Conservation (phyloP, 2,113 vertebrate species). For the Hippocampus guttulatus region DNA sequence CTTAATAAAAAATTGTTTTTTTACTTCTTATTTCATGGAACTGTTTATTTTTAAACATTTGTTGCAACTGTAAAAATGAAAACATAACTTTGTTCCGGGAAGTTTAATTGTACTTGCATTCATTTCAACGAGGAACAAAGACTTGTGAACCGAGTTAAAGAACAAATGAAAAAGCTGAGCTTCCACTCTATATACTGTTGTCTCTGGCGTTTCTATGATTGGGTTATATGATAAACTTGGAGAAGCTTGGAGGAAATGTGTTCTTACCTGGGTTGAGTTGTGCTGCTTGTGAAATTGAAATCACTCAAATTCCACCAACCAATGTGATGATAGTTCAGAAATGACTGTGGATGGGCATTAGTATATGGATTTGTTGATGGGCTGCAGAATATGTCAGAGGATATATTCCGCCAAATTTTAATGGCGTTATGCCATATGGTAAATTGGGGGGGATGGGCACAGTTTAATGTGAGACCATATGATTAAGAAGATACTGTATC, state of each 20-base stretch:
- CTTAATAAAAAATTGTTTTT: neutral
- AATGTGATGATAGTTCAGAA: neutral
- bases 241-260: neutral
- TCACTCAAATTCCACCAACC: neutral
- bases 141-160: neutral
- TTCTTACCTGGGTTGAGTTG: neutral
- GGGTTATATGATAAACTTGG: neutral
- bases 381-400: neutral
- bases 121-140: neutral
- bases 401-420: neutral
- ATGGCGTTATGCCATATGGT: neutral
- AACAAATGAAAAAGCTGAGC: neutral
- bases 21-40: neutral
- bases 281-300: neutral
- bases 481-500: neutral
- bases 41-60: neutral
- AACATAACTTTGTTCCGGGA: neutral
- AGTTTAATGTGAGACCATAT: neutral
- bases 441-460: no score
- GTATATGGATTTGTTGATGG: neutral
- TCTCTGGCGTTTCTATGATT: neutral
- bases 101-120: neutral
- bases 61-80: neutral
- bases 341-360: neutral
- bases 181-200: neutral